These are phyloP conservation scores for Maniola jurtina DNA, from an alignment of 1,140 invertebrate species.

Conservation along the genomic window DNA sequence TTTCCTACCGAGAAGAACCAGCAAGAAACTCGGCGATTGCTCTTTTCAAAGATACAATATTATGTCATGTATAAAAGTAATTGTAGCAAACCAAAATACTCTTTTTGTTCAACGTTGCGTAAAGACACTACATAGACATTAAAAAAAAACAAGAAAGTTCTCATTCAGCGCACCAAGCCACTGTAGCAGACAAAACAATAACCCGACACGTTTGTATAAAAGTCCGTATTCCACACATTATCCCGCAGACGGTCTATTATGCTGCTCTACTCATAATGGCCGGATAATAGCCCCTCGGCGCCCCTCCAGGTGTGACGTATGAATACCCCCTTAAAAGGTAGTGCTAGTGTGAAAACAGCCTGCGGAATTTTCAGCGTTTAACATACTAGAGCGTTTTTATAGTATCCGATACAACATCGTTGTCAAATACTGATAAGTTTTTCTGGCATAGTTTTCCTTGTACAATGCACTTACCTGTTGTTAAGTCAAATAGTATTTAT, in stretches of 20 bases:
- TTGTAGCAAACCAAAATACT: too few relatives aligned
- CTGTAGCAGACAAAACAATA: constrained; percentile 1
- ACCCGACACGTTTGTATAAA: constrained; percentile 14
- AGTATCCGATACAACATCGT: too few relatives aligned
- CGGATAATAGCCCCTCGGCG: constrained; percentile 55
- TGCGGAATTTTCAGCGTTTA: constrained; percentile 28
- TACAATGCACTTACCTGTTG: too few relatives aligned
- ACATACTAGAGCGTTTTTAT: background rate
- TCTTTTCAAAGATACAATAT: too few relatives aligned
- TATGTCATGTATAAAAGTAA: too few relatives aligned
- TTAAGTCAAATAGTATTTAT: too few relatives aligned
- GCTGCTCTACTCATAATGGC: constrained; percentile 48
- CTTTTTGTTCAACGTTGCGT: too few relatives aligned
- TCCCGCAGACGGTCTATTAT: constrained; percentile 49
- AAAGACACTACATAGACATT: too few relatives aligned
- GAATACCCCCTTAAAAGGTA: constrained; percentile 52
- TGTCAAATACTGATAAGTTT: too few relatives aligned
- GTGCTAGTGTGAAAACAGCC: constrained; percentile 44
- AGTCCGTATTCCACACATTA: constrained; percentile 42
- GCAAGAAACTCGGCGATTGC: too few relatives aligned
- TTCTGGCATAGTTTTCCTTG: too few relatives aligned
- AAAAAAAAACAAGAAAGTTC: background rate
- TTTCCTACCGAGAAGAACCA: too few relatives aligned
- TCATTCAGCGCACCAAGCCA: background rate
- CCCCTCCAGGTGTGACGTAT: constrained; percentile 58